A percentile compares a stretch with the other conserved stretches of the same genome.
Conservation (phyloP, 2,113 vertebrate species). For the Sebastes fasciatus region DNA sequence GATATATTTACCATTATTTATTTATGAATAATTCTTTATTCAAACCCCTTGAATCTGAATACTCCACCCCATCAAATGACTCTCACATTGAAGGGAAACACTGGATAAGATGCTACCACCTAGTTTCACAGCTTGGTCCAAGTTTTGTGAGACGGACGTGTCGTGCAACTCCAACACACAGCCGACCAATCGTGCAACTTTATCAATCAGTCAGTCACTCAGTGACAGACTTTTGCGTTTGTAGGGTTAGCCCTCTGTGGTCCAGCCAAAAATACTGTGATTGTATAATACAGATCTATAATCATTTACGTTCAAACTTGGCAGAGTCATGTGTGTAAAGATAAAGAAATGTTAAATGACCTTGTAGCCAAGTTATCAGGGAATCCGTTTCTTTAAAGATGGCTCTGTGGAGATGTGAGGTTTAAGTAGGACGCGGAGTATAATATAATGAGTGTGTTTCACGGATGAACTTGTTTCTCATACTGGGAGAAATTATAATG, state of each 20-base stretch:
- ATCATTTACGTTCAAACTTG: neutral
- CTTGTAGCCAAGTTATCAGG: neutral
- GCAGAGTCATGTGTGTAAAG: neutral
- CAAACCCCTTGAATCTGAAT: neutral
- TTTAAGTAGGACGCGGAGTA: constrained; percentile 54
- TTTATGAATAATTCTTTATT: neutral
- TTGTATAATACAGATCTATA: neutral
- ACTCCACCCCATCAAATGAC: neutral
- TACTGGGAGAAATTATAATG: constrained; percentile 56
- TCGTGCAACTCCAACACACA: no score
- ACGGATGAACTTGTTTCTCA: constrained; percentile 55
- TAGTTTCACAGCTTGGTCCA: no score
- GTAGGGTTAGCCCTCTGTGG: no score
- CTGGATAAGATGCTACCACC: no score
- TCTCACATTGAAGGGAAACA: neutral
- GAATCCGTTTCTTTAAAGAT: constrained; percentile 27
- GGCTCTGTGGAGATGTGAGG: constrained; percentile 43
- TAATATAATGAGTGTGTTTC: constrained; percentile 58
- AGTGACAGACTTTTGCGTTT: no score
- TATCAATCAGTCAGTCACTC: no score
- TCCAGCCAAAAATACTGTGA: no score
- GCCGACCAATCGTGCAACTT: no score
- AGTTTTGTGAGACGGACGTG: no score
- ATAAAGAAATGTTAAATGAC: neutral
- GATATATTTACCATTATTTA: neutral